Base-by-base conservation (phyloP, 2,113 vertebrate species). In the Ranitomeya variabilis region DNA sequence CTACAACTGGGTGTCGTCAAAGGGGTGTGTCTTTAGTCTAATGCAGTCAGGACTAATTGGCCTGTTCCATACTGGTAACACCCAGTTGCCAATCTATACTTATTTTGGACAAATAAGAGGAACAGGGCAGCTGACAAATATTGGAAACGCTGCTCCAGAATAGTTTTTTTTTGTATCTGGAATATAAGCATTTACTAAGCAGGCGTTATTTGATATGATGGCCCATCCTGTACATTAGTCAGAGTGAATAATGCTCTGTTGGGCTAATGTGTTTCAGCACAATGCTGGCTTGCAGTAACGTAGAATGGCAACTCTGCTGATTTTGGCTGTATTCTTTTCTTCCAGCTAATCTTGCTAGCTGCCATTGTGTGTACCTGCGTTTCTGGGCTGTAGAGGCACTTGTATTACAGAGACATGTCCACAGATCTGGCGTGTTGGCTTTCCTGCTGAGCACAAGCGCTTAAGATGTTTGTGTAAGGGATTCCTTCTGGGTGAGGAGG, bases 401-500 rank as follows among this genome's bases (percentile, higher is more conserved):
- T 80, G 86, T 69, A 18, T 80, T 80, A 67, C 64, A 80, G 76
- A 71, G 26, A 55, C 71, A 52, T 64, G 85, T 77, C 73, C 16
- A 21, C 62, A 66, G 85, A 87, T 87, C 77, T 52, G 67, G 26
- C 52, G 37, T 80, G 23, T 85, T 85, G 51, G 86, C 76, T 71
- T 80, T 80, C 62, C 77, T 57, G 73, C 59, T n/a, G 73, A 77
- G 85, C 45, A 62, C 57, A 23, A 67, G 76, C 67, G 64, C 64
- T 19, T 73, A 52, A 64, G 26, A 64, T 88, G 87, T 88, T 88
- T 88, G 80, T 62, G 51, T 82, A 82, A 76, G 87, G 80, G 87
- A 88, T 88, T 88, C 87, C 87, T 83, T 88, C 80, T 83, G 87
- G 80, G 87, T 77, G 59, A 67, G 71, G 81, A 88, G 87, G 87